A percentile compares a stretch with the other conserved stretches of the same genome.
Conservation (phyloP, 2,797 vertebrate genomes). For the Calcarius lapponicus region DNA sequence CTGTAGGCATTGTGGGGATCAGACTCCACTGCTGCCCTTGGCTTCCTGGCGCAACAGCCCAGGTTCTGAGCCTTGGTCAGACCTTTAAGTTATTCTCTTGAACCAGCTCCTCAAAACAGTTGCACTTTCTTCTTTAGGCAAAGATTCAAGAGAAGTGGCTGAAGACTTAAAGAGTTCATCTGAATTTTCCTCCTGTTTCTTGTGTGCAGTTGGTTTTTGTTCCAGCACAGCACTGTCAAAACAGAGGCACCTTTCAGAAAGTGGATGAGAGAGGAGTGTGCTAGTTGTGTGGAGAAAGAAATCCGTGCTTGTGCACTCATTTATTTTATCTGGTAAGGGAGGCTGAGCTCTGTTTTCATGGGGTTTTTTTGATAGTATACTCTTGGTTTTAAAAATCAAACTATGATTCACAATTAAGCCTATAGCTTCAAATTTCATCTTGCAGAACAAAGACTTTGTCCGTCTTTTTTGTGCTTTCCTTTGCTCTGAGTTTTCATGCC, state of each 20-base stretch:
- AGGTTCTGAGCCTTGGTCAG: background rate
- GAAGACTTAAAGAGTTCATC: background rate
- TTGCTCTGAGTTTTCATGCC: background rate
- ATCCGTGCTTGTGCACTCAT: background rate
- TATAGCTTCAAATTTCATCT: background rate
- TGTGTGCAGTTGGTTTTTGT: background rate
- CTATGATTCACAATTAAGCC: background rate
- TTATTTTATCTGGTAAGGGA: background rate
- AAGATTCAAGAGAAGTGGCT: background rate
- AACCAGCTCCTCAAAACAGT: background rate
- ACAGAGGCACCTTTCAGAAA: rapidly evolving
- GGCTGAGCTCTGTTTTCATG: background rate
- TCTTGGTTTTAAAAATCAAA: background rate
- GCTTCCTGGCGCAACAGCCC: background rate
- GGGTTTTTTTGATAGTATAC: background rate
- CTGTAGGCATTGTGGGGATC: background rate
- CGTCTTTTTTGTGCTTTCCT: background rate
- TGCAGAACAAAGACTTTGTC: background rate
- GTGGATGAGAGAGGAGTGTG: background rate
- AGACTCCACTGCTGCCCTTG: background rate
- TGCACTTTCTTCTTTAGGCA: background rate
- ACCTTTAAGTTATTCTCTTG: background rate
- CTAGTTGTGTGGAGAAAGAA: background rate
- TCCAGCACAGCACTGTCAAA: background rate
- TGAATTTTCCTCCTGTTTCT: background rate